Conservation (phyloP, 1,140 invertebrate species). For the Lepidurus couesii region DNA sequence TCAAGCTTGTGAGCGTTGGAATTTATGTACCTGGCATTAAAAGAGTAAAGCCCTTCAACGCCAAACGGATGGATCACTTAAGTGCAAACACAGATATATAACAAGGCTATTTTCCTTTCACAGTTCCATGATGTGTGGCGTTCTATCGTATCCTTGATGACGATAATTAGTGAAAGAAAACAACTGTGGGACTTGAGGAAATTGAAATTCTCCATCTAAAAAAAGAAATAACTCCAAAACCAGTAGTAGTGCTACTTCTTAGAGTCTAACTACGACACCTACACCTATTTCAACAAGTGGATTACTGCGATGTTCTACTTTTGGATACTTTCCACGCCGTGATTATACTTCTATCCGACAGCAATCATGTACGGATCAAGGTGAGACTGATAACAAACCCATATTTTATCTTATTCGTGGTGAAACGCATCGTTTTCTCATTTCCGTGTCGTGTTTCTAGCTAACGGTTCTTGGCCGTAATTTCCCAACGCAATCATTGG, state of each 20-base stretch:
- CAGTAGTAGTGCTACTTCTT: background rate
- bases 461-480: too few species aligned
- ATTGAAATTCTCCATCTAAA: too few species aligned
- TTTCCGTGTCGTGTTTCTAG: background rate
- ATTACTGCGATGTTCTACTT: constrained; percentile 14
- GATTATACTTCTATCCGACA: background rate
- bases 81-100: background rate
- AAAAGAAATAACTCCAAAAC: too few species aligned
- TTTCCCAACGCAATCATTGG: too few species aligned
- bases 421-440: background rate
- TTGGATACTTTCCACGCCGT: background rate
- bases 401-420: background rate
- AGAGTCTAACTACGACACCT: background rate
- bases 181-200: background rate
- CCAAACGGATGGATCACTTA: background rate
- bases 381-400: background rate
- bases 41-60: background rate
- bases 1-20: too few species aligned
- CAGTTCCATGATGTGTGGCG: background rate
- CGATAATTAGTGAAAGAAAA: constrained; percentile 12
- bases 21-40: too few species aligned
- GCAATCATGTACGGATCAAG: background rate
- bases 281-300: constrained; percentile 1
- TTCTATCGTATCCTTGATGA: background rate
- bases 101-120: background rate